Base-by-base conservation (phyloP, 2,888 invertebrate species). In the Stomorhina lunata region DNA sequence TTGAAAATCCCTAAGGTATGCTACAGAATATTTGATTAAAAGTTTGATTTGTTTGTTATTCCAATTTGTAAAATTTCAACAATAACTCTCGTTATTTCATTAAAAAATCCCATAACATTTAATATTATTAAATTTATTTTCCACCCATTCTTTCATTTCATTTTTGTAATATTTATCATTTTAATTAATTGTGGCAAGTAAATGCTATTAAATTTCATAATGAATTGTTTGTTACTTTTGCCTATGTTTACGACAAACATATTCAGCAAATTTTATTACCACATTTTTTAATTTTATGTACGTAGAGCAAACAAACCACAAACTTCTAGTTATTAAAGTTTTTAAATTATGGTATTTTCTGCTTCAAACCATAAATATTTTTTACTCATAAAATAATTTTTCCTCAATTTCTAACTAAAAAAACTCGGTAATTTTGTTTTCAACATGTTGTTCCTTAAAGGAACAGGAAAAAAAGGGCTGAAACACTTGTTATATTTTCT, bases 391-490 rank as follows among this genome's bases (percentile, higher is more conserved):
- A 50, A 27, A 53, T 40, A 29, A 27, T 32, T 50, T 53, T 50
- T n/a, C 6, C 27, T 50, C 5, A n/a, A n/a, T 12, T 12, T 22
- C 4, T 7, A 17, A 25, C 15, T 17, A 63, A 73, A 63, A 32
- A 53, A 75, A 65, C 53, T 75, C 45, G 1, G 20, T 55, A 43
- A 73, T 55, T 55, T 45, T 65, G n/a, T 55, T 65, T 75, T 55
- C 34, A 55, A 43, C 72, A 55, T 55, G 25, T 34, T 55, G 25
- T 34, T 65, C n/a, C n/a, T n/a, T 40, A 20, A 2, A 40, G 43
- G 55, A 43, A 40, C 22, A 22, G 53, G 29, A 50, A 61, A 27
- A 57, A 20, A 20, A 20, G 15, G 10, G 34, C 15, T 27, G 15
- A 59, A 73, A 68, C 66, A 68, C 32, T 59, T 57, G 43, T 27